Conservation (phyloP, 2,797 vertebrate species). For the Epinephelus malabaricus region DNA sequence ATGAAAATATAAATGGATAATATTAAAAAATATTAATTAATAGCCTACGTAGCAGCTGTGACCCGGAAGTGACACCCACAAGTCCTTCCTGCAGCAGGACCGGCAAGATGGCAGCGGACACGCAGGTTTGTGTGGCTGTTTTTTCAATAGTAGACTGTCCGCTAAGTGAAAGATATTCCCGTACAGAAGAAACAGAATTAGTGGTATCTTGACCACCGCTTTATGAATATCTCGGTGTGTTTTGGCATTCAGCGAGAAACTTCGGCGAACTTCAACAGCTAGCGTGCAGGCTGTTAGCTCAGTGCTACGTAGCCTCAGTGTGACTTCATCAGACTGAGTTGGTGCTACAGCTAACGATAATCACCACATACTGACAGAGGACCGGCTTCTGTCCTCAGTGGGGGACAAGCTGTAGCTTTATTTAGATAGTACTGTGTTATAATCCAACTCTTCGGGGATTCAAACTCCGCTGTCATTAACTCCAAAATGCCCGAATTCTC, state of each 20-base stretch:
- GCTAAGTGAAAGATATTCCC: too few relatives aligned
- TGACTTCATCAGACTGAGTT: slow-evolving; percentile 21
- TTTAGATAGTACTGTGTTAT: fast-evolving
- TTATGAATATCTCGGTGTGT: not conserved
- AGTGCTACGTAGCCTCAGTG: slow-evolving; percentile 62
- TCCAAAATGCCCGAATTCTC: not conserved
- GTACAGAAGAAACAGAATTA: fast-evolving
- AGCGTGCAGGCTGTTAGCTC: slow-evolving; percentile 61
- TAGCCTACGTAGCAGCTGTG: slow-evolving; percentile 11
- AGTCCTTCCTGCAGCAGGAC: slow-evolving; percentile 89
- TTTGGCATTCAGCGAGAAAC: not conserved
- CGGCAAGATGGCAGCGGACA: slow-evolving; percentile 97
- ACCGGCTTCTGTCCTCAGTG: not conserved
- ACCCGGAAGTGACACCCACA: slow-evolving; percentile 80
- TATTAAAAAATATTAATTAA: not conserved
- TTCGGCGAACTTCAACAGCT: not conserved
- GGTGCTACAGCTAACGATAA: slow-evolving; percentile 1
- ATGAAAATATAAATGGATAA: not conserved
- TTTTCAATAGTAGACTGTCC: slow-evolving; percentile 28
- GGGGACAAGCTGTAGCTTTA: too few relatives aligned
- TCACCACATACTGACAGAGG: not conserved
- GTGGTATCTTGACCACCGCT: fast-evolving
- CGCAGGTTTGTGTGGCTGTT: slow-evolving; percentile 90
- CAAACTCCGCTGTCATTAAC: not conserved
- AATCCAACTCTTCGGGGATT: fast-evolving